phyloP scores from a whole-genome alignment of 2,113 vertebrate genomes.

The Paramormyrops kingsleyae region DNA sequence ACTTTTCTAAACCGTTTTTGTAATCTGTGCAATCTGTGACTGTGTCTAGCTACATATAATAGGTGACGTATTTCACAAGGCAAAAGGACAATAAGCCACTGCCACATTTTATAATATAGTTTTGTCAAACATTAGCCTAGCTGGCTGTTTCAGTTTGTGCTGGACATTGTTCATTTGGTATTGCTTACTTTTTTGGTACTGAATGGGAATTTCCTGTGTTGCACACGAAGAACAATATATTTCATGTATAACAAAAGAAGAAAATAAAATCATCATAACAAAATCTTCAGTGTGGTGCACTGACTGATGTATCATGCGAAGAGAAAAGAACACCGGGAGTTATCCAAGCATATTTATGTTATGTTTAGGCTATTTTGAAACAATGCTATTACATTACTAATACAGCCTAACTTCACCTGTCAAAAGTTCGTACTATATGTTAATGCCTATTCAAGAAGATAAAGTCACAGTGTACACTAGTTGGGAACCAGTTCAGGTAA shows the following conservation, averaged over 20 bases:
- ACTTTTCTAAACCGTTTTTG: background rate
- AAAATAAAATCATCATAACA: background rate
- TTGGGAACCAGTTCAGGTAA: background rate
- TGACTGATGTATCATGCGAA: background rate
- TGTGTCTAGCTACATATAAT: background rate
- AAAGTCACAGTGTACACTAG: background rate
- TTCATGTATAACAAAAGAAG: background rate
- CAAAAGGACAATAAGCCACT: background rate
- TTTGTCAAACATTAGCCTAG: background rate
- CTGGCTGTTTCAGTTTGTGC: background rate
- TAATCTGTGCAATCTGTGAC: background rate
- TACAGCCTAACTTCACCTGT: background rate
- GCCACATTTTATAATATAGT: background rate
- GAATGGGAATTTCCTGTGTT: background rate
- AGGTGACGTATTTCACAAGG: background rate
- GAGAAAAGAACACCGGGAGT: background rate
- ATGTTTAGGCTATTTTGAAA: background rate
- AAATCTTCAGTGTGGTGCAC: background rate
- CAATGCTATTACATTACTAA: background rate
- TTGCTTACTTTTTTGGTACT: background rate
- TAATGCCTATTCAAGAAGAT: background rate
- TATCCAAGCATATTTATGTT: background rate
- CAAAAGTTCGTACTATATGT: background rate
- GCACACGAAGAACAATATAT: background rate
- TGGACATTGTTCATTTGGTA: background rate